Evolutionary conservation across 2,888 invertebrate species (phyloP).

Genomic region (Stegophylla sp.): DNA sequence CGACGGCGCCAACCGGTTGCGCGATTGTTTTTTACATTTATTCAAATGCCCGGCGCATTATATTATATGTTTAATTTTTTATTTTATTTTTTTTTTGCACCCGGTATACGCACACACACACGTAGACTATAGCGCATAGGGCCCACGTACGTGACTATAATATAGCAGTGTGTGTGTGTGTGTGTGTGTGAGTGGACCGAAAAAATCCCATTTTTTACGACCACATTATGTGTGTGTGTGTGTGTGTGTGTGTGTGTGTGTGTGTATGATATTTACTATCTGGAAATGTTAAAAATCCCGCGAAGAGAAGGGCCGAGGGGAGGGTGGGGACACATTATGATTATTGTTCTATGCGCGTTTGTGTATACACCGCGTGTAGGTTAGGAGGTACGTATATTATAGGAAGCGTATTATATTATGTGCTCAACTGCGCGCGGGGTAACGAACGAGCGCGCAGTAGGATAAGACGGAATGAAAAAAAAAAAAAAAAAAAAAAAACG

Average conservation of each 20-base stretch:
- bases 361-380: neutral
- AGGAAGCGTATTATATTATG: neutral
- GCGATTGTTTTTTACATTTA: slow-evolving; percentile 50
- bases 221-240: neutral
- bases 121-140: neutral
- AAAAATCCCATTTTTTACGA: slow-evolving; percentile 51
- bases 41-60: slow-evolving; percentile 11
- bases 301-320: neutral
- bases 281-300: slow-evolving; percentile 20
- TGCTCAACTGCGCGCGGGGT: slow-evolving; percentile 3
- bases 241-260: slow-evolving; percentile 3
- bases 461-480: slow-evolving; percentile 18
- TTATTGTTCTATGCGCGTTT: slow-evolving; percentile 21
- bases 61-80: slow-evolving; percentile 1
- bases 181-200: slow-evolving; percentile 37
- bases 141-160: slow-evolving; percentile 44
- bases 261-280: neutral
- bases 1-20: slow-evolving; percentile 49
- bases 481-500: too few relatives aligned
- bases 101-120: slow-evolving; percentile 64
- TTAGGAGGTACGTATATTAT: too few relatives aligned
- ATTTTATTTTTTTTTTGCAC: slow-evolving; percentile 71
- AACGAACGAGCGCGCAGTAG: neutral
- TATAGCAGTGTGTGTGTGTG: too few relatives aligned
- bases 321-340: neutral